These are phyloP conservation scores for Mythimna pallens DNA, from an alignment of 2,888 invertebrate genomes.

Conservation along the genomic window DNA sequence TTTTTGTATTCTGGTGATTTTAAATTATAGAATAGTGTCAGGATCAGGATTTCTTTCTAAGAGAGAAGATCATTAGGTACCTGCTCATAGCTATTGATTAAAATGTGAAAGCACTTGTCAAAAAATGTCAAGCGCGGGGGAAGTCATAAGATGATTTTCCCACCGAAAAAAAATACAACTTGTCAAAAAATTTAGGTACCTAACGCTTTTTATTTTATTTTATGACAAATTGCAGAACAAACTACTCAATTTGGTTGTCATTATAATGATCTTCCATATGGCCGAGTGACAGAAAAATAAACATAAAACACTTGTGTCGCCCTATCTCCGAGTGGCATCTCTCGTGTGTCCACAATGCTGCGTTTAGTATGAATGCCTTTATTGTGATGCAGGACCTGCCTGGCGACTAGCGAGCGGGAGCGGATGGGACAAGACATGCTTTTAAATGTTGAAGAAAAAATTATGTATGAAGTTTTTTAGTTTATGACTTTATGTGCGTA, in stretches of 20 bases:
- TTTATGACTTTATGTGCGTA: neutral
- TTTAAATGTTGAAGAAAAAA: slow-evolving; percentile 35
- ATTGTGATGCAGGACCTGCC: slow-evolving; percentile 72
- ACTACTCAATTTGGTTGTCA: slow-evolving; percentile 27
- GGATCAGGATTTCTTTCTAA: neutral
- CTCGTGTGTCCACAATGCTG: slow-evolving; percentile 47
- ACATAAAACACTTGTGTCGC: slow-evolving; percentile 53
- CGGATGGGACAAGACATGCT: slow-evolving; percentile 60
- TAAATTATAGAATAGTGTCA: neutral
- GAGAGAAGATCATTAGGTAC: neutral
- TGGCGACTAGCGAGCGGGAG: slow-evolving; percentile 28
- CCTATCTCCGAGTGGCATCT: slow-evolving; percentile 51
- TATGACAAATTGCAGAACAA: slow-evolving; percentile 26
- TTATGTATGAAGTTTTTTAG: neutral
- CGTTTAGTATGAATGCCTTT: slow-evolving; percentile 68
- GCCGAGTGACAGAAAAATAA: slow-evolving; percentile 24
- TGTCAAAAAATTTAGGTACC: no score
- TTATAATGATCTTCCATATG: slow-evolving; percentile 43
- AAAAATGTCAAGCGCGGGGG: no score
- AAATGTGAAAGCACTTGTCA: neutral
- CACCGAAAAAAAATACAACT: no score
- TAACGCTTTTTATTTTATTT: no score
- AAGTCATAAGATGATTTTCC: no score
- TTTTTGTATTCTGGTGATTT: neutral
- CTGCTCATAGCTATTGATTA: neutral